Percentiles rank a stretch among this genome's conserved stretches.
phyloP scores from a whole-genome alignment of 2,113 vertebrate genomes.

The Catharus fuscescens region DNA sequence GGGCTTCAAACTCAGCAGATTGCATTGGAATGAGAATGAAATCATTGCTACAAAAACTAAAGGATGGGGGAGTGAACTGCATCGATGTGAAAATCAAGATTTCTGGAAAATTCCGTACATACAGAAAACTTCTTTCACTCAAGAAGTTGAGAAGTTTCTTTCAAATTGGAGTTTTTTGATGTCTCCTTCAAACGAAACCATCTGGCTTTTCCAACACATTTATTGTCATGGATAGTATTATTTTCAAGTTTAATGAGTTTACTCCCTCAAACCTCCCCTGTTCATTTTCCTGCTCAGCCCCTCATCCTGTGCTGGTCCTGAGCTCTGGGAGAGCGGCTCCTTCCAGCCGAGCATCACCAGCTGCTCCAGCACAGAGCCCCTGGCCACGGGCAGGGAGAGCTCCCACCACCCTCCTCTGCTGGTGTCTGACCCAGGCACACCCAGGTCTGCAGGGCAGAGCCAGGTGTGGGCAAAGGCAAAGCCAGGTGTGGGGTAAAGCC shows the following conservation, averaged over 20 bases:
- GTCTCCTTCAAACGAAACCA: neutral
- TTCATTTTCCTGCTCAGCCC: neutral
- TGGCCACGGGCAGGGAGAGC: fast-evolving
- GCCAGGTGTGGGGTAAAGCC: too few species aligned
- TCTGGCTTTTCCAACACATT: constrained; percentile 11
- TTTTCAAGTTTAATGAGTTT: neutral
- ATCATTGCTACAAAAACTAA: neutral
- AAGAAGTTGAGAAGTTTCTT: neutral
- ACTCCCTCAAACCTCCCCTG: too few species aligned
- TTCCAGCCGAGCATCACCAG: fast-evolving
- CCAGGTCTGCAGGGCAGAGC: fast-evolving
- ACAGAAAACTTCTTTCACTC: neutral
- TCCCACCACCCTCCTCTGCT: fast-evolving
- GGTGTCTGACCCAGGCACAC: fast-evolving
- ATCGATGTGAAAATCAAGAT: neutral
- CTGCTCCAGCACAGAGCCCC: fast-evolving
- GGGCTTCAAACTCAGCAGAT: neutral
- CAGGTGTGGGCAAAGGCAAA: too few species aligned
- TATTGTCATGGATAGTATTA: neutral
- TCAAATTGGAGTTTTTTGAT: constrained; percentile 12
- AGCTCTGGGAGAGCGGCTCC: fast-evolving
- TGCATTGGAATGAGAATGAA: neutral
- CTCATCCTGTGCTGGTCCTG: fast-evolving
- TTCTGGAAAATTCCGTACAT: neutral
- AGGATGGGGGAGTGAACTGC: neutral